These are phyloP conservation scores for Melitaea cinxia DNA, from an alignment of 1,140 invertebrate genomes.

Conservation along the genomic window DNA sequence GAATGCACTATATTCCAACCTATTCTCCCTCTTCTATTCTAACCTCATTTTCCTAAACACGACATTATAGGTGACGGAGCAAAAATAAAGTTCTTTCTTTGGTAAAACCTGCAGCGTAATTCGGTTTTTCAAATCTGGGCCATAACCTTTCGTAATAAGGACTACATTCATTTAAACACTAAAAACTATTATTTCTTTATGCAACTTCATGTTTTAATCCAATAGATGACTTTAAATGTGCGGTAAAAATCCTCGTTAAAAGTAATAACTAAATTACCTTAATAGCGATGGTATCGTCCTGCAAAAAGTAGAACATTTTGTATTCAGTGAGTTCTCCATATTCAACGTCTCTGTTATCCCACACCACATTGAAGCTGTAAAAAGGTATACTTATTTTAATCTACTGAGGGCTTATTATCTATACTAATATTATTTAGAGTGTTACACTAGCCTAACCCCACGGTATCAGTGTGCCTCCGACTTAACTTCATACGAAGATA, in stretches of 20 bases:
- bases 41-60: slow-evolving; percentile 15
- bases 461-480: no score
- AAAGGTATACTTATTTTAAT: no score
- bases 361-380: slow-evolving; percentile 88
- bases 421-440: no score
- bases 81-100: slow-evolving; percentile 9
- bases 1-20: not conserved
- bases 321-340: slow-evolving; percentile 84
- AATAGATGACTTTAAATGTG: slow-evolving; percentile 18
- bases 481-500: no score
- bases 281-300: slow-evolving; percentile 90
- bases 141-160: not conserved
- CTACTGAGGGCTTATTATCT: no score
- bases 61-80: slow-evolving; percentile 19
- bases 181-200: slow-evolving; percentile 4
- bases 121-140: not conserved
- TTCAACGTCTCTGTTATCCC: slow-evolving; percentile 87
- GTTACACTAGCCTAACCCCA: no score
- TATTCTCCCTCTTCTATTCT: not conserved
- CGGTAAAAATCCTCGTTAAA: slow-evolving; percentile 15
- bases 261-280: slow-evolving; percentile 64
- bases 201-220: slow-evolving; percentile 20
- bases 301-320: slow-evolving; percentile 88
- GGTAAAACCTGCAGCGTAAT: not conserved
- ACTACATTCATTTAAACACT: not conserved